phyloP scores from a whole-genome alignment of 2,797 vertebrate genomes.

The Parotocinclus haroldoi region DNA sequence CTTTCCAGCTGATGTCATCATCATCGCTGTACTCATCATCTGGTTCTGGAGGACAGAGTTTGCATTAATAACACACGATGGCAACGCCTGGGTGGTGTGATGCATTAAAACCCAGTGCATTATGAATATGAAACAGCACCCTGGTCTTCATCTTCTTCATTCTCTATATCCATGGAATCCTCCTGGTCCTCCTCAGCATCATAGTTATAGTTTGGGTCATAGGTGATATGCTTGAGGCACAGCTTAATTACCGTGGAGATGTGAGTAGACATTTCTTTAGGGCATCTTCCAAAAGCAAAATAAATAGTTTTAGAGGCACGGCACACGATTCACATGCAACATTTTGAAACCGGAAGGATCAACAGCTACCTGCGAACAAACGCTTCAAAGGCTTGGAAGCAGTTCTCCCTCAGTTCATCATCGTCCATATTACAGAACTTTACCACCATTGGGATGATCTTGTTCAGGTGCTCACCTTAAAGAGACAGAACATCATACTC shows the following conservation, averaged over 20 bases:
- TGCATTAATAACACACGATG: background rate
- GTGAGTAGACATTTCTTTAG: constrained; percentile 83
- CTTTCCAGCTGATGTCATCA: constrained; percentile 96
- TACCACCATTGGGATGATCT: constrained; percentile 84
- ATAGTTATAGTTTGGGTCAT: constrained; percentile 93
- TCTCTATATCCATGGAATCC: constrained; percentile 85
- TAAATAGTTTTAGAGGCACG: background rate
- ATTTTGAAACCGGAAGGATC: background rate
- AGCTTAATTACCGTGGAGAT: constrained; percentile 79
- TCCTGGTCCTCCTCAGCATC: constrained; percentile 79
- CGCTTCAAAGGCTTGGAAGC: constrained; percentile 92
- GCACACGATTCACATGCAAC: background rate
- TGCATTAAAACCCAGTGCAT: background rate
- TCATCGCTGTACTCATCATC: constrained; percentile 92
- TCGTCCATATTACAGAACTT: constrained; percentile 86
- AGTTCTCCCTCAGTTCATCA: constrained; percentile 88
- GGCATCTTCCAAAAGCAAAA: constrained; percentile 65
- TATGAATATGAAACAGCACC: constrained; percentile 61
- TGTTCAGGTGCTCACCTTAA: constrained; percentile 86
- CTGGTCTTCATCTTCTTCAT: constrained; percentile 81
- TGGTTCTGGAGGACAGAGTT: constrained; percentile 67
- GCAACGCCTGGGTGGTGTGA: no score
- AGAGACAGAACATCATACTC: constrained; percentile 9
- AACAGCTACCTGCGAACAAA: constrained; percentile 81
- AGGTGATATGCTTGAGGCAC: constrained; percentile 87